Evolutionary conservation across 2,113 vertebrate genomes (phyloP).

Genomic region (Microcebus murinus): DNA sequence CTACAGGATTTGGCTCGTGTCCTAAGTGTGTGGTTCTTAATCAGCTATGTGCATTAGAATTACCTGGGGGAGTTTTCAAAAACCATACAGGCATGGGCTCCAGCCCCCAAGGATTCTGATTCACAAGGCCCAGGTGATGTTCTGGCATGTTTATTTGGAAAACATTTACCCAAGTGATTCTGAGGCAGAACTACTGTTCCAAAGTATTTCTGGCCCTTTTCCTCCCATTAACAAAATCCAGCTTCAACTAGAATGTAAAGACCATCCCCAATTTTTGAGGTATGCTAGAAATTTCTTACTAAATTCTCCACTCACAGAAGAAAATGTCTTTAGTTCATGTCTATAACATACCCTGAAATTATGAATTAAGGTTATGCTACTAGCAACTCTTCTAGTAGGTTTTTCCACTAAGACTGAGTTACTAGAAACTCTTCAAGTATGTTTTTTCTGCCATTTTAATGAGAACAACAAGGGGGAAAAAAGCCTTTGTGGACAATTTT

Average conservation of each 20-base stretch:
- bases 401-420: neutral
- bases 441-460: neutral
- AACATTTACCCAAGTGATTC: neutral
- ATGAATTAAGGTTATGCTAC: neutral
- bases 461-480: neutral
- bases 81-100: neutral
- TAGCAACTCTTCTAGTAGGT: neutral
- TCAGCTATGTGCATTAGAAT: neutral
- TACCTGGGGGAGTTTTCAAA: constrained; percentile 17
- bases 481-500: neutral
- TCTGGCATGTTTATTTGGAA: constrained; percentile 35
- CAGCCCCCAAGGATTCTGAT: neutral
- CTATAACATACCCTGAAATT: neutral
- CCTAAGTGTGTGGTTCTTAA: neutral
- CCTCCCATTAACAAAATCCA: neutral
- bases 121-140: neutral
- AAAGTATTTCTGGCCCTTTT: neutral
- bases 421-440: neutral
- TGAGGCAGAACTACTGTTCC: neutral
- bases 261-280: neutral
- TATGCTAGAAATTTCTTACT: neutral
- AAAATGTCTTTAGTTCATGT: neutral
- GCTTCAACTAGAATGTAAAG: neutral
- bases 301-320: neutral
- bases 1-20: neutral